Evolutionary conservation across 2,888 invertebrate species (phyloP).

Genomic region (Aspidiotus destructor): DNA sequence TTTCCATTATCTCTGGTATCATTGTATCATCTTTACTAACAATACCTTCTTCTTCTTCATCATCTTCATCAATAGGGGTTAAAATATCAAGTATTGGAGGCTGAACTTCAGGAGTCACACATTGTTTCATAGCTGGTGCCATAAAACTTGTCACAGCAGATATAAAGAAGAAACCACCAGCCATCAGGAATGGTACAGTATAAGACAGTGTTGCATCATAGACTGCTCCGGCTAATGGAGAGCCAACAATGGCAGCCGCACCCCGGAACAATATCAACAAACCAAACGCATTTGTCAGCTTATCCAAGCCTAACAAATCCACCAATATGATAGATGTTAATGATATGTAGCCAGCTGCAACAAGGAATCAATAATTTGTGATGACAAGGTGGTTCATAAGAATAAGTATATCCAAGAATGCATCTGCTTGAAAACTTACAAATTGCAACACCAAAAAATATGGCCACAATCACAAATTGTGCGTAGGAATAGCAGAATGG

Average conservation of each 20-base stretch:
- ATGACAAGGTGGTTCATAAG: too few species aligned
- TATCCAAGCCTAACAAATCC: conserved; percentile 88
- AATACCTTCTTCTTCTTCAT: conserved; percentile 61
- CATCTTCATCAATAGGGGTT: conserved; percentile 64
- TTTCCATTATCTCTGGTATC: conserved; percentile 67
- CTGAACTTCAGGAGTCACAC: conserved; percentile 48
- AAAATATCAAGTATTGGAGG: conserved; percentile 60
- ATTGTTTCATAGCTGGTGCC: conserved; percentile 58
- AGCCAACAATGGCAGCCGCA: conserved; percentile 79
- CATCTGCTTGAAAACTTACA: conserved; percentile 65
- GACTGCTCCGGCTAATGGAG: conserved; percentile 75
- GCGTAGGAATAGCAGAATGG: conserved; percentile 73
- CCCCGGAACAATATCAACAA: conserved; percentile 91
- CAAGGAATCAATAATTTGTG: not conserved
- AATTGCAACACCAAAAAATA: conserved; percentile 84
- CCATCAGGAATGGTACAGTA: conserved; percentile 83
- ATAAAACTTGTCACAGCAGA: conserved; percentile 76
- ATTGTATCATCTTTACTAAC: conserved; percentile 50
- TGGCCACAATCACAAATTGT: conserved; percentile 66
- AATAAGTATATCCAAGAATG: too few species aligned
- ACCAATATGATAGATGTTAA: conserved; percentile 95
- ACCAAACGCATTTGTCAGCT: conserved; percentile 94
- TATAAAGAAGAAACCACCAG: conserved; percentile 74
- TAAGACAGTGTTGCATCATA: conserved; percentile 80
- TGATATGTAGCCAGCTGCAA: conserved; percentile 87